A percentile compares a stretch with the other conserved stretches of the same genome.
These are phyloP conservation scores for Nycticebus coucang DNA, from an alignment of 2,113 vertebrate species.

Conservation along the genomic window DNA sequence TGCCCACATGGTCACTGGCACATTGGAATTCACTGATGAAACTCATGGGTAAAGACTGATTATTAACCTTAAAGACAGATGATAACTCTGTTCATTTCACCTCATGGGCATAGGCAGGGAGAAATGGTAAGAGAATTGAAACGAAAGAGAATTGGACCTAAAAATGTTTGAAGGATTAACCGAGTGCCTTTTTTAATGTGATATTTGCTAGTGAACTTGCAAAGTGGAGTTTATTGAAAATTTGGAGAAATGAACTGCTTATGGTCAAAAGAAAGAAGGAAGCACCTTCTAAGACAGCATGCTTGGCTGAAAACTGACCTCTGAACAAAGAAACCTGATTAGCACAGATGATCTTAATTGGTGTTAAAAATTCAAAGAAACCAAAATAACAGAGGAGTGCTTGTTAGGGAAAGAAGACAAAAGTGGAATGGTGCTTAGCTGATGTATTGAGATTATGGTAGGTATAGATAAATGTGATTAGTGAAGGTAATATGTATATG, in stretches of 20 bases:
- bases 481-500: neutral
- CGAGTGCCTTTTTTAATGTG: neutral
- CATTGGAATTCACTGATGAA: neutral
- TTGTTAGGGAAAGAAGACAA: neutral
- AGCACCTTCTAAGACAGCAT: neutral
- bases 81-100: neutral
- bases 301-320: conserved; percentile 7
- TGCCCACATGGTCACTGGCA: neutral
- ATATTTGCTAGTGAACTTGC: neutral
- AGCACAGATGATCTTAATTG: conserved; percentile 20
- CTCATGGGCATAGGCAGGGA: neutral
- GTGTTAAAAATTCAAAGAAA: neutral
- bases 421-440: neutral
- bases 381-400: neutral
- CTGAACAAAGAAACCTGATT: conserved; percentile 36
- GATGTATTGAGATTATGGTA: neutral
- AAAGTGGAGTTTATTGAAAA: conserved; percentile 5
- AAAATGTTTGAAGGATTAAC: neutral
- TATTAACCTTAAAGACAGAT: neutral
- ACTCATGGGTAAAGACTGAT: neutral
- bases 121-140: neutral
- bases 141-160: neutral
- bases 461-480: neutral
- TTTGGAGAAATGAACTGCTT: conserved; percentile 6
- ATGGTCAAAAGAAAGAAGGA: neutral